These are phyloP conservation scores for Coilia nasus DNA, from an alignment of 2,797 vertebrate species.

Conservation along the genomic window DNA sequence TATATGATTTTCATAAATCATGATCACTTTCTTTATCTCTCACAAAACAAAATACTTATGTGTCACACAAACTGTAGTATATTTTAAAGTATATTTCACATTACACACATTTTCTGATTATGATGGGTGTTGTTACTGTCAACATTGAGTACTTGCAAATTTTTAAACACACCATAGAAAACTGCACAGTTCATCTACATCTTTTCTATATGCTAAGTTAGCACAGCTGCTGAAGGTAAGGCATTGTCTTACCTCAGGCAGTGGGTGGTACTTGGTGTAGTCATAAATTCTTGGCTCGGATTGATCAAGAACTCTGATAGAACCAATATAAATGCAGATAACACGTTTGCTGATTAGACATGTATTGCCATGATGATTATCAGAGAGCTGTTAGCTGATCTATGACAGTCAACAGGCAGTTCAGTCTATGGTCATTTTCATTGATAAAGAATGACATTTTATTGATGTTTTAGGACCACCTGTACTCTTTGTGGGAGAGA, in stretches of 20 bases:
- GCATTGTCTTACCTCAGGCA: background rate
- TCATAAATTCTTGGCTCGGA: conserved; percentile 2
- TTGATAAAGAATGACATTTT: background rate
- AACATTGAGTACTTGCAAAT: too few species aligned
- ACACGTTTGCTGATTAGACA: background rate
- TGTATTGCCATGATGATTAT: background rate
- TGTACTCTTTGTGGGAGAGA: background rate
- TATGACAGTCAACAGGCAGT: background rate
- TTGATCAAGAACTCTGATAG: background rate
- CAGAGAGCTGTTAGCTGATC: background rate
- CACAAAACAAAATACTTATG: too few species aligned
- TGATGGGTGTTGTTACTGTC: too few species aligned
- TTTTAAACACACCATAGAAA: too few species aligned
- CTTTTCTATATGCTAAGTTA: too few species aligned
- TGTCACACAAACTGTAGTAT: too few species aligned
- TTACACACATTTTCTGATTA: too few species aligned
- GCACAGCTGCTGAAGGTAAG: too few species aligned
- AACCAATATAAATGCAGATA: background rate
- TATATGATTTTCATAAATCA: too few species aligned
- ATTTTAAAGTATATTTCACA: too few species aligned
- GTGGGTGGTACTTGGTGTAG: conserved; percentile 18
- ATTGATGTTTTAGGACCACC: background rate
- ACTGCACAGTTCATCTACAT: too few species aligned
- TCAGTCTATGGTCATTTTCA: background rate
- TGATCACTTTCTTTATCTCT: too few species aligned